Percentiles rank a stretch among this genome's conserved stretches.
Conservation (phyloP, 2,113 vertebrate genomes). For the Takifugu flavidus region DNA sequence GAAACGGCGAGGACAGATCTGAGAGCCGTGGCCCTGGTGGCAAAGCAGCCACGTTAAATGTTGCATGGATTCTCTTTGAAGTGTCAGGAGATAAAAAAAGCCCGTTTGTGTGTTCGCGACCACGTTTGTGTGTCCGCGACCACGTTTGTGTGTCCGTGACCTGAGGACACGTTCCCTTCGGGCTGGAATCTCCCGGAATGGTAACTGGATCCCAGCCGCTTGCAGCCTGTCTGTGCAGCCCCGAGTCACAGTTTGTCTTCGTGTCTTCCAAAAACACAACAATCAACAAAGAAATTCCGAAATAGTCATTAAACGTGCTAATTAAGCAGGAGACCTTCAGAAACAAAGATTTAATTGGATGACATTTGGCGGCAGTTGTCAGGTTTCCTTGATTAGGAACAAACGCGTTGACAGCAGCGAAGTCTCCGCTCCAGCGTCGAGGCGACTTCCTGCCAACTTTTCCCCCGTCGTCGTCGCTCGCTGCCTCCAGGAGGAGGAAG, state of each 20-base stretch:
- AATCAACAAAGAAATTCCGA: not conserved
- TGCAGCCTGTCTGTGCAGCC: too few species aligned
- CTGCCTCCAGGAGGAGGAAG: constrained; percentile 29
- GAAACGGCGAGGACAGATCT: constrained; percentile 24
- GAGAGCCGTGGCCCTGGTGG: constrained; percentile 28
- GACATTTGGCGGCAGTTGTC: not conserved
- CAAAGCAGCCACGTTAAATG: constrained; percentile 50
- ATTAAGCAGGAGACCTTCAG: not conserved
- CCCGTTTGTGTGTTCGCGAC: constrained; percentile 25
- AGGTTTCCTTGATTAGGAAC: too few species aligned
- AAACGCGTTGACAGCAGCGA: not conserved
- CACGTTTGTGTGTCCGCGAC: constrained; percentile 19
- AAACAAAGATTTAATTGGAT: not conserved
- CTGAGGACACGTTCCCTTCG: too few species aligned
- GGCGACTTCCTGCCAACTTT: not conserved
- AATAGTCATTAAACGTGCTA: not conserved
- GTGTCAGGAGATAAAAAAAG: constrained; percentile 61
- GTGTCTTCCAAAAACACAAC: too few species aligned
- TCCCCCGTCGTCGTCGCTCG: constrained; percentile 30
- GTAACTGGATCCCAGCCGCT: too few species aligned
- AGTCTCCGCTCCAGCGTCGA: not conserved
- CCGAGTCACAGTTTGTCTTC: too few species aligned
- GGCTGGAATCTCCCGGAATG: too few species aligned
- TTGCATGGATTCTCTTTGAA: constrained; percentile 68
- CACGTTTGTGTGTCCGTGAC: constrained; percentile 1